Base-by-base conservation (phyloP, 2,797 vertebrate species). In the Crenichthys baileyi region DNA sequence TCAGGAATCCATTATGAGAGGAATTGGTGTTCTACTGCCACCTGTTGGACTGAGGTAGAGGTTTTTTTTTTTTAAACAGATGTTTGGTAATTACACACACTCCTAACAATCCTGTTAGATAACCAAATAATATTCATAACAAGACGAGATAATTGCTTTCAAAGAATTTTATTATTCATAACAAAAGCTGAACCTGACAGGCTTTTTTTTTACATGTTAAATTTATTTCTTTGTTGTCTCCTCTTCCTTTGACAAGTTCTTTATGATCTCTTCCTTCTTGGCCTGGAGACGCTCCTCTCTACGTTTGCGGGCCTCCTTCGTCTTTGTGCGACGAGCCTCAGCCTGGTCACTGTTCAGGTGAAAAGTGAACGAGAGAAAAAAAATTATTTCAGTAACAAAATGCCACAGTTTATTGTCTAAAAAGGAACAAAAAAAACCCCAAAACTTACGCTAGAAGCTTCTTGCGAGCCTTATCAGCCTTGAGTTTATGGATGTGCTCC, bases 401-500 rank as follows among this genome's bases (percentile, higher is more conserved):
- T 4, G 0, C 20, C 61, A 5, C 15, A 46, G 16, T 31, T 36
- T 0, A 58, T 26, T 53, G 2, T 50, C 26, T 12, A 0, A 0
- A 16, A 39, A 3, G 24, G n/a, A 5, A 70, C 26, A 5, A 8
- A 46, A n/a, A 63, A 26, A 0, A 55, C 70, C 1, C 26, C 12
- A 65, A 53, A 58, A 96, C 98, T 96, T 94, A 99, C 97, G 97
- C 93, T 72, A 99, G 86, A 22, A 99, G 97, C 96, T 99, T 99
- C 97, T 98, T 99, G 95, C 97, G 97, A 88, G 98, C 97, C 82
- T 98, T 98, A 80, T 99, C 98, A 2, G 97, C 98, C 96, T 99
- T 99, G 87, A 99, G 96, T 83, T 99, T 99, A 93, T 98, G 98
- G 91, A 99, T 98, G 95, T 99, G 98, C 89, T 99, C 98, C 97